These are phyloP conservation scores for Cassiopea andromeda DNA, from an alignment of 30 jellyfish, hydroid and myxozoan genomes.

Conservation along the genomic window DNA sequence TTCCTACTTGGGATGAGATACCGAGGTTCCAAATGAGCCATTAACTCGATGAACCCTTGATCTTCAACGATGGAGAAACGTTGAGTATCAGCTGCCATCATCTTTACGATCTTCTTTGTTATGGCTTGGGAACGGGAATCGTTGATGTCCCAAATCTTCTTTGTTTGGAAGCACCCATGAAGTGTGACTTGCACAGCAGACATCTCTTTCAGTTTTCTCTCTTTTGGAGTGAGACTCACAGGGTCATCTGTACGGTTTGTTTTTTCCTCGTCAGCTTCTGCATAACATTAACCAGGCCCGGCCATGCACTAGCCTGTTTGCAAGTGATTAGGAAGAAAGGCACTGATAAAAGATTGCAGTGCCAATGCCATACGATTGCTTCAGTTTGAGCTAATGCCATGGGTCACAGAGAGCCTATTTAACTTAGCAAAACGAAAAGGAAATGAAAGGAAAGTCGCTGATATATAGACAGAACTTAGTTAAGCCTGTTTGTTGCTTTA, in stretches of 20 bases:
- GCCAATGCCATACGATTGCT: no score
- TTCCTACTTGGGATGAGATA: conserved; percentile 64
- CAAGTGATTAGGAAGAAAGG: conserved; percentile 70
- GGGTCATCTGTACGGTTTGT: conserved; percentile 2
- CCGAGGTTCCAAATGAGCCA: conserved; percentile 63
- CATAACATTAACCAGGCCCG: conserved; percentile 31
- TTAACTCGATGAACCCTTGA: conserved; percentile 56
- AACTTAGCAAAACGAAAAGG: no score
- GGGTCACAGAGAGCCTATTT: no score
- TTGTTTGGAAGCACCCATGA: conserved; percentile 25
- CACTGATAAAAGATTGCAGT: no score
- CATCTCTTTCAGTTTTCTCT: conserved; percentile 56
- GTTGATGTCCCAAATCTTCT: conserved; percentile 52
- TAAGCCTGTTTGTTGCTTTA: no score
- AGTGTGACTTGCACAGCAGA: conserved; percentile 37
- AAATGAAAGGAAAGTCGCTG: no score
- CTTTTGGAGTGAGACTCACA: conserved; percentile 38
- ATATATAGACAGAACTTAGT: no score
- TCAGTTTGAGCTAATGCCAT: no score
- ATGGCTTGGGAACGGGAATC: conserved; percentile 35
- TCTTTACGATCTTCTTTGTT: conserved; percentile 38
- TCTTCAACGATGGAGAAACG: conserved; percentile 64
- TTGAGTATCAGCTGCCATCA: conserved; percentile 75
- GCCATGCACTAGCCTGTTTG: conserved; percentile 43
- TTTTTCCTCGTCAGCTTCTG: conserved; percentile 25